Evolutionary conservation across 2,113 vertebrate species (phyloP).

Genomic region (Gavialis gangeticus): DNA sequence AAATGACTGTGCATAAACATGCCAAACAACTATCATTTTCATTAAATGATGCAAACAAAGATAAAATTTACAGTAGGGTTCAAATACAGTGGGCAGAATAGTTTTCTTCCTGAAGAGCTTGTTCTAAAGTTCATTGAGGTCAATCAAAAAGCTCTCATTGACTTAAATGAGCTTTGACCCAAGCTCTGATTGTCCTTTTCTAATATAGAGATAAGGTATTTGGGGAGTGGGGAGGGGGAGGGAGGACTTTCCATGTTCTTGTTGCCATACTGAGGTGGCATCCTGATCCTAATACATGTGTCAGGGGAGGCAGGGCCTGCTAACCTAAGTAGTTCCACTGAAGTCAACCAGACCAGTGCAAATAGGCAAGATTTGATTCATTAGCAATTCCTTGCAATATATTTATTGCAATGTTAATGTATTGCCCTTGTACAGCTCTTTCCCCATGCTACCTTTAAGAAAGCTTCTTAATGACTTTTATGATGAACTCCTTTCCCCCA

Average conservation of each 20-base stretch:
- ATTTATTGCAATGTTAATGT: neutral
- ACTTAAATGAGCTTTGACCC: neutral
- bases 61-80: rapidly evolving
- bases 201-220: neutral
- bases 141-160: neutral
- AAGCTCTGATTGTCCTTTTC: neutral
- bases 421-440: neutral
- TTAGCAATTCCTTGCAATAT: neutral
- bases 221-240: rapidly evolving
- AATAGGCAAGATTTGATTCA: neutral
- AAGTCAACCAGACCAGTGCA: neutral
- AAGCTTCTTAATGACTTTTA: neutral
- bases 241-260: neutral
- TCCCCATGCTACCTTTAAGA: neutral
- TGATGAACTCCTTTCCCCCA: neutral
- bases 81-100: neutral
- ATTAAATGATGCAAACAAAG: neutral
- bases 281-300: too few relatives aligned
- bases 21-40: neutral
- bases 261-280: neutral
- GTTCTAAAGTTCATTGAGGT: rapidly evolving
- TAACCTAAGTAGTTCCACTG: neutral
- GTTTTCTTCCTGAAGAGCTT: neutral
- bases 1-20: neutral
- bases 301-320: too few relatives aligned